Conservation (phyloP, 2,113 vertebrate species). For the Thymallus thymallus region DNA sequence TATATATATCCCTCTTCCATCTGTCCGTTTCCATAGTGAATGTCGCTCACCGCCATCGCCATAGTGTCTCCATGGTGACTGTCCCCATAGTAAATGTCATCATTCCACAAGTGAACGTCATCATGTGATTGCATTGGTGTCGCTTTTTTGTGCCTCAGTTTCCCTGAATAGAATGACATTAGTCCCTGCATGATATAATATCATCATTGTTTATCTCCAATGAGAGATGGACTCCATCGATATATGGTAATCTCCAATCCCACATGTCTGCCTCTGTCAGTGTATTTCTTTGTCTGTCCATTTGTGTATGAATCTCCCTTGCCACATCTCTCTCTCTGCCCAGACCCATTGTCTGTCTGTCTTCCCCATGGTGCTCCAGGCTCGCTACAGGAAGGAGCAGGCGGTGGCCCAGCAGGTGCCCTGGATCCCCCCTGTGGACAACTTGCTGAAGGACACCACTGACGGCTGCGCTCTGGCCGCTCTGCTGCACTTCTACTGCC, state of each 20-base stretch:
- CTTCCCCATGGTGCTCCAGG: constrained; percentile 67
- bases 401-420: constrained; percentile 80
- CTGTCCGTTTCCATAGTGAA: neutral
- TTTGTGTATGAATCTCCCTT: neutral
- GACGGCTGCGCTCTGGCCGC: constrained; percentile 89
- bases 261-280: neutral
- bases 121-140: constrained; percentile 1
- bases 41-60: neutral
- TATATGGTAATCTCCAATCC: neutral
- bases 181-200: too few species aligned
- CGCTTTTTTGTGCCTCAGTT: neutral
- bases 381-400: constrained; percentile 94
- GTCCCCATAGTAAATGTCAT: neutral
- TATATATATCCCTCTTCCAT: neutral
- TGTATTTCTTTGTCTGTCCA: neutral
- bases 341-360: neutral
- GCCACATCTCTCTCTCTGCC: neutral
- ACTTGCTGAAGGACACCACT: constrained; percentile 90
- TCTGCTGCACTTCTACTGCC: constrained; percentile 96
- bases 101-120: neutral
- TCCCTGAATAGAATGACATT: too few species aligned
- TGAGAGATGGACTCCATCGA: too few species aligned
- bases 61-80: neutral
- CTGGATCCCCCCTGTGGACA: constrained; percentile 92
- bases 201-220: too few species aligned